Evolutionary conservation across 1,140 invertebrate genomes (phyloP).

Genomic region (Teleopsis dalmanni): DNA sequence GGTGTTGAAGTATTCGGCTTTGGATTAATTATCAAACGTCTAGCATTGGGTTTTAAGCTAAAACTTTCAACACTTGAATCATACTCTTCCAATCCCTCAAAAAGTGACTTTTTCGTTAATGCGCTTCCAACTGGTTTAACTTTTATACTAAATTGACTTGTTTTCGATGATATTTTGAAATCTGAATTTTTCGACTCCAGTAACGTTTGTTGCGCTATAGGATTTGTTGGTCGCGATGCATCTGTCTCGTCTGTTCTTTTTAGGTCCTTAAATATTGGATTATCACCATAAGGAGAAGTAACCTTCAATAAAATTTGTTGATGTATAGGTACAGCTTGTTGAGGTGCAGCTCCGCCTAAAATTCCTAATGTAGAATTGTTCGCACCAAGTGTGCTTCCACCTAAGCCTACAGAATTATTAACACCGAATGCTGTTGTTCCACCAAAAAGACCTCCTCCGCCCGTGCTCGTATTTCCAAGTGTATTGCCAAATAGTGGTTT

Average conservation of each 20-base stretch:
- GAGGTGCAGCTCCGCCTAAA: constrained; percentile 31
- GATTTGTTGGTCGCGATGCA: constrained; percentile 67
- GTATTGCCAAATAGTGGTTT: constrained; percentile 39
- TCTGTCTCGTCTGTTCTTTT: constrained; percentile 54
- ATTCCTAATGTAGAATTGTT: constrained; percentile 7
- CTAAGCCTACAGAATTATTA: constrained; percentile 15
- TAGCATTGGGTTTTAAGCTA: constrained; percentile 55
- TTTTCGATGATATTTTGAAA: constrained; percentile 58
- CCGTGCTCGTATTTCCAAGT: constrained; percentile 15
- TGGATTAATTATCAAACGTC: constrained; percentile 53
- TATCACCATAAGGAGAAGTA: constrained; percentile 70
- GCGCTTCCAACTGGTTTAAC: constrained; percentile 49
- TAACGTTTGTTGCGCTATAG: constrained; percentile 57
- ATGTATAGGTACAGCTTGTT: constrained; percentile 48
- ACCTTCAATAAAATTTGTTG: constrained; percentile 63
- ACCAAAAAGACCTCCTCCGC: constrained; percentile 44
- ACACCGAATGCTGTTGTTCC: constrained; percentile 30
- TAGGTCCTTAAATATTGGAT: constrained; percentile 65
- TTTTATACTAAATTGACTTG: constrained; percentile 53
- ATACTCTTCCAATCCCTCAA: constrained; percentile 62
- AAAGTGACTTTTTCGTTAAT: constrained; percentile 58
- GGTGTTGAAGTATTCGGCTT: constrained; percentile 16
- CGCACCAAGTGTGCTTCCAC: constrained; percentile 9
- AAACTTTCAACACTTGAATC: constrained; percentile 58
- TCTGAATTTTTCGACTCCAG: constrained; percentile 46